Percentiles rank a stretch among this genome's conserved stretches.
These are phyloP conservation scores for Sus scrofa DNA, from an alignment of 2,113 vertebrate genomes.

Conservation along the genomic window T2T-Sscrofa CM000819.6:85100501-85101000, in stretches of 20 bases:
- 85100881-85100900: neutral
- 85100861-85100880: neutral
- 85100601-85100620: neutral
- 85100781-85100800: neutral
- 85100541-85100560: neutral
- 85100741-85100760: neutral
- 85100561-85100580: neutral
- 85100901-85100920: neutral
- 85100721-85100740: neutral
- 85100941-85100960: slow-evolving; percentile 32
- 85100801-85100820: neutral
- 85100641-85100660: too few relatives aligned
- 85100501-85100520: neutral
- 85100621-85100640: too few relatives aligned
- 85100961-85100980: slow-evolving; percentile 1
- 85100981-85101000: neutral
- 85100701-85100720: neutral
- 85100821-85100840: neutral
- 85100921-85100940: neutral
- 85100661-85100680: too few relatives aligned
- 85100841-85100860: neutral
- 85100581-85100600: neutral
- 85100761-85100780: neutral
- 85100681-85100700: neutral
- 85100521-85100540: neutral